Evolutionary conservation across 2,888 invertebrate genomes (phyloP).

Genomic region (Lordiphosa andalusiaca): DNA sequence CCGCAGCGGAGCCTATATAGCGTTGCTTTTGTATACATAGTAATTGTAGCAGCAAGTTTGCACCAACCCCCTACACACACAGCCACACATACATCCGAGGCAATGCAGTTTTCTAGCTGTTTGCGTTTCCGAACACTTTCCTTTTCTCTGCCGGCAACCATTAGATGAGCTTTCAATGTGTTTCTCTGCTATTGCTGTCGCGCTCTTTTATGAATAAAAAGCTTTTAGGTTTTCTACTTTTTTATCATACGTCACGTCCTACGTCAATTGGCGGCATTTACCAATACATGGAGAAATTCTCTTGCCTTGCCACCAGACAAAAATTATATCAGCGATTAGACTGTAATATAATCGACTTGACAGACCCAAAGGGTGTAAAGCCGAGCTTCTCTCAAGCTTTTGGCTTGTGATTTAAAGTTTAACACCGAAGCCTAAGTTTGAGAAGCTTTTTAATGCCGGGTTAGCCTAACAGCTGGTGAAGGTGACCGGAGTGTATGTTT

Average conservation of each 20-base stretch:
- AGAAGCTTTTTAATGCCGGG: too few species aligned
- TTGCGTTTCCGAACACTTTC: conserved; percentile 55
- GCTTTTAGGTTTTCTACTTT: conserved; percentile 42
- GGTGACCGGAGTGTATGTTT: too few species aligned
- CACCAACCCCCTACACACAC: neutral
- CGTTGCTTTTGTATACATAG: neutral
- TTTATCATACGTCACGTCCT: conserved; percentile 61
- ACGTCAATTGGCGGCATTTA: conserved; percentile 56
- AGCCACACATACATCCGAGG: neutral
- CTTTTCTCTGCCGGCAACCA: conserved; percentile 41
- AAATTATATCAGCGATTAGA: conserved; percentile 1
- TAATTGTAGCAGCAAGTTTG: conserved; percentile 2
- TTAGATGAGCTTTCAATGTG: conserved; percentile 3
- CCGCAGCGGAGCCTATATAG: conserved; percentile 14
- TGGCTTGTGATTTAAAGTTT: too few species aligned
- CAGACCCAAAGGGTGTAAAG: too few species aligned
- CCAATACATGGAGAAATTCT: conserved; percentile 35
- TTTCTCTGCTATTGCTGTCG: conserved; percentile 21
- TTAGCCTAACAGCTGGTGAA: too few species aligned
- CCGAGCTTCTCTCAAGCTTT: too few species aligned
- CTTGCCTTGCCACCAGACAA: conserved; percentile 6
- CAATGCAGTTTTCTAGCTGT: conserved; percentile 43
- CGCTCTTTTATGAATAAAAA: conserved; percentile 42
- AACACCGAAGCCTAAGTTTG: too few species aligned
- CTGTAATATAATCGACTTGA: too few species aligned